Conservation (phyloP, 2,797 vertebrate genomes). For the Gymnopithys bicolor region DNA sequence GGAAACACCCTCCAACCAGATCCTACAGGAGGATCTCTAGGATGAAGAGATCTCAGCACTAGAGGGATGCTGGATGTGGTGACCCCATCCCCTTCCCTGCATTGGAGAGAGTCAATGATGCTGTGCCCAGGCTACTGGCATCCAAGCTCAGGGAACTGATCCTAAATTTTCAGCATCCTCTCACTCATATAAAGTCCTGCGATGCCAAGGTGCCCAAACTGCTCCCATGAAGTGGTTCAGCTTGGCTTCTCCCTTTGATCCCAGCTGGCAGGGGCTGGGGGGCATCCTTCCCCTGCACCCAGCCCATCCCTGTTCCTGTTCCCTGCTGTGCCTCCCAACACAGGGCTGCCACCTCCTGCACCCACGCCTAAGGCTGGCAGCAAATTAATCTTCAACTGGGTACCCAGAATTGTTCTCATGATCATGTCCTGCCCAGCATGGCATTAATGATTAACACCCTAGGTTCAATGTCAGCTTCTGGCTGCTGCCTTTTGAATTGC, state of each 20-base stretch:
- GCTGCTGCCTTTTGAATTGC: not conserved
- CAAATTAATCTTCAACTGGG: constrained; percentile 35
- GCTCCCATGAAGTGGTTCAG: not conserved
- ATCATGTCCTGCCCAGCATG: not conserved
- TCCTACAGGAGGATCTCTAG: not conserved
- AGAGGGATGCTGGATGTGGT: not conserved
- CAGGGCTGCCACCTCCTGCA: not conserved
- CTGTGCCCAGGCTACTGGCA: not conserved
- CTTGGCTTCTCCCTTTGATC: not conserved
- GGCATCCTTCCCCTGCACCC: not conserved
- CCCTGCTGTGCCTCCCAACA: not conserved
- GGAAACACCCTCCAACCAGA: not conserved
- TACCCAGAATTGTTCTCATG: not conserved
- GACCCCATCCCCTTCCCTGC: not conserved
- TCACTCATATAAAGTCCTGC: not conserved
- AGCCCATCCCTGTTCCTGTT: not conserved
- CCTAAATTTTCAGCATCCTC: not conserved
- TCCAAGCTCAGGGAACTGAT: not conserved
- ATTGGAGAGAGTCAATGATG: rapidly evolving
- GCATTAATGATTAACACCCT: constrained; percentile 19
- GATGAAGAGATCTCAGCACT: not conserved
- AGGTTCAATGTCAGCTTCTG: not conserved
- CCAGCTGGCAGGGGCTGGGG: rapidly evolving
- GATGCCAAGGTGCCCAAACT: not conserved
- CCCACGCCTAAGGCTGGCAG: not conserved